Evolutionary conservation across 2,888 invertebrate species (phyloP).

Genomic region (Acanthosepion pharaonis): DNA sequence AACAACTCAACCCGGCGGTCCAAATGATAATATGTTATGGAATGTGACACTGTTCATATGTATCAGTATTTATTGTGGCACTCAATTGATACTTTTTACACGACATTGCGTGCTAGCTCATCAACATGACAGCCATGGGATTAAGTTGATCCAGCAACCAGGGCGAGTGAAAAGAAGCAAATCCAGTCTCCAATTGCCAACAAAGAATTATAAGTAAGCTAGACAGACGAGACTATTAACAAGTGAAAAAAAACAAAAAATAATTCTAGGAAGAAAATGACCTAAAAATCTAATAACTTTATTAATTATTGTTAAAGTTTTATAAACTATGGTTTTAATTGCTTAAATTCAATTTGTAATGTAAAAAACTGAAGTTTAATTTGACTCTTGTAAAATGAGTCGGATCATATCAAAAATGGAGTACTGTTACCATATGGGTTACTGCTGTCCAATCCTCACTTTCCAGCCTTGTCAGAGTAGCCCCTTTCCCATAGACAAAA

Average conservation of each 20-base stretch:
- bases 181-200: background rate
- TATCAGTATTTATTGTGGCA: constrained; percentile 22
- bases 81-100: background rate
- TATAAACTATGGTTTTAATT: background rate
- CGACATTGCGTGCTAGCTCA: background rate
- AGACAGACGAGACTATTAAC: too few relatives aligned
- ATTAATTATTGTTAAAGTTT: background rate
- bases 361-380: too few relatives aligned
- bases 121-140: constrained; percentile 15
- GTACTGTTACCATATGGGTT: too few relatives aligned
- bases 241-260: background rate
- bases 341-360: too few relatives aligned
- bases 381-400: too few relatives aligned
- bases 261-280: too few relatives aligned
- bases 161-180: background rate
- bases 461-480: too few relatives aligned
- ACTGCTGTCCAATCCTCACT: too few relatives aligned
- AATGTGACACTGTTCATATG: constrained; percentile 20
- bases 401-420: too few relatives aligned
- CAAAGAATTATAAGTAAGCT: too few relatives aligned
- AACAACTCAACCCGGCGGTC: background rate
- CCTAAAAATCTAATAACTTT: too few relatives aligned
- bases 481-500: too few relatives aligned
- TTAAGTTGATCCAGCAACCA: background rate
- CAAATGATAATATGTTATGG: constrained; percentile 6